These are phyloP conservation scores for Melanargia galathea DNA, from an alignment of 2,888 invertebrate genomes.

Conservation along the genomic window DNA sequence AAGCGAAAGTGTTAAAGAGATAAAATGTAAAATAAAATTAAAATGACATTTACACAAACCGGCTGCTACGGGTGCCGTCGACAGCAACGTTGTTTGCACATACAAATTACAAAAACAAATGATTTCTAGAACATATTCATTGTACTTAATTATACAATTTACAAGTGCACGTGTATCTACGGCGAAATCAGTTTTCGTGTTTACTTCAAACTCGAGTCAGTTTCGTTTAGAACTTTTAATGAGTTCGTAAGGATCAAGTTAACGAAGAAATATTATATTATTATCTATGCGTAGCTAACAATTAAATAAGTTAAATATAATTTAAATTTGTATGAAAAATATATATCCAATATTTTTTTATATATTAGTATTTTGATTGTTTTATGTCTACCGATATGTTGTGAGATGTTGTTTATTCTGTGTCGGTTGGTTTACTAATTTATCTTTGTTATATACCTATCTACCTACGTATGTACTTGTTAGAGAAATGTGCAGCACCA, in stretches of 20 bases:
- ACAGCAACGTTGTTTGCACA: neutral
- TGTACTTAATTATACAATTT: neutral
- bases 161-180: neutral
- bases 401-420: too few relatives aligned
- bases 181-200: slow-evolving; percentile 1
- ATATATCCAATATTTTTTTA: too few relatives aligned
- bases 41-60: slow-evolving; percentile 21
- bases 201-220: neutral
- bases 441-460: too few relatives aligned
- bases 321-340: too few relatives aligned
- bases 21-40: slow-evolving; percentile 17
- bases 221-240: slow-evolving; percentile 12
- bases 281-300: neutral
- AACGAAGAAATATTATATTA: slow-evolving; percentile 5
- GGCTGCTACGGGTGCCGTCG: neutral
- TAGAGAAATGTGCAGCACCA: too few relatives aligned
- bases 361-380: too few relatives aligned
- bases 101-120: slow-evolving; percentile 11
- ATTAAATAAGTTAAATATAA: neutral
- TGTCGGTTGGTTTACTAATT: too few relatives aligned
- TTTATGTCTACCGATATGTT: too few relatives aligned
- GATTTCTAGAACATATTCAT: neutral
- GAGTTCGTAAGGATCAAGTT: slow-evolving; percentile 20
- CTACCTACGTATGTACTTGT: too few relatives aligned
- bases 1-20: slow-evolving; percentile 15